These are phyloP conservation scores for Anhinga anhinga DNA, from an alignment of 2,113 vertebrate genomes.

Conservation along the genomic window DNA sequence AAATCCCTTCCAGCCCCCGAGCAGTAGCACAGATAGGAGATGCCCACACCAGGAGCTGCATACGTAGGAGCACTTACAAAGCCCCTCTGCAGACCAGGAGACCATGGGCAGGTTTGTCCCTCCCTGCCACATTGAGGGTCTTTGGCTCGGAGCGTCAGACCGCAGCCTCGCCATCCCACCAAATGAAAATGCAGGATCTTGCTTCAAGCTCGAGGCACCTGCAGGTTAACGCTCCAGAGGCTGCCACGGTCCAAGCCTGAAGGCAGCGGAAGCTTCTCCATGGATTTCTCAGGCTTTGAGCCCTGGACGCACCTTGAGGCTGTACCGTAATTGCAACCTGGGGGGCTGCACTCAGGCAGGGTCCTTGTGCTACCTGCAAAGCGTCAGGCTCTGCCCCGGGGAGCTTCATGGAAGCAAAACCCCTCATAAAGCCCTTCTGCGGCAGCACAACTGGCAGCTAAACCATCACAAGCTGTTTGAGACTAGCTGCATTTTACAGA, in stretches of 20 bases:
- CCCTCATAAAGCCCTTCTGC: background rate
- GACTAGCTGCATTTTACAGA: background rate
- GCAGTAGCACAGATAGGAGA: background rate
- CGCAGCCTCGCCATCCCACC: background rate
- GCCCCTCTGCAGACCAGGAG: background rate
- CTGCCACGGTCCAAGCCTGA: background rate
- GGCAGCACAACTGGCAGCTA: background rate
- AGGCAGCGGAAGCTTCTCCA: background rate
- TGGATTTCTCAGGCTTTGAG: background rate
- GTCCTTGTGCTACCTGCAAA: background rate
- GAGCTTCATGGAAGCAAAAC: background rate
- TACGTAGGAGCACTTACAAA: background rate
- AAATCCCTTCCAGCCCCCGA: background rate
- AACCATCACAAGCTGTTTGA: background rate
- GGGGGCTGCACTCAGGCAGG: background rate
- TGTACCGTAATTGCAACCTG: rapidly evolving
- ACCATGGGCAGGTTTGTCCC: background rate
- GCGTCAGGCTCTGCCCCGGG: background rate
- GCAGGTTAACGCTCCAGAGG: background rate
- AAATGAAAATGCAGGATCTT: background rate
- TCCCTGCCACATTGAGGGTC: background rate
- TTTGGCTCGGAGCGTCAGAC: background rate
- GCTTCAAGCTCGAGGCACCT: background rate
- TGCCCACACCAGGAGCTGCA: background rate
- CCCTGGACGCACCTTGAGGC: background rate